A percentile compares a stretch with the other conserved stretches of the same genome.
phyloP scores from a whole-genome alignment of 37 sponge, comb jelly and placozoan genomes.

The Diacarnus erythraeanus region DNA sequence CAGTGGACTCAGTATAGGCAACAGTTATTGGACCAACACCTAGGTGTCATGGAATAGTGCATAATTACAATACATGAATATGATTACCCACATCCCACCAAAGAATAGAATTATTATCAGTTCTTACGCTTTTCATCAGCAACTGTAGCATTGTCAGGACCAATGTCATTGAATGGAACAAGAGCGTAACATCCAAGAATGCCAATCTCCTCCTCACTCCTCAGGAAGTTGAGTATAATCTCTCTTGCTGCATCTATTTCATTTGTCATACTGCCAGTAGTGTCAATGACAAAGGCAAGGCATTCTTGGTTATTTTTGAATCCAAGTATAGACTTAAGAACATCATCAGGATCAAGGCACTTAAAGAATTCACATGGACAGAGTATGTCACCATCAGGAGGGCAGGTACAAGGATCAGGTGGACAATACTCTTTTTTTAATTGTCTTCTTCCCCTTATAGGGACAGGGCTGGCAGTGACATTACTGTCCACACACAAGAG shows the following conservation, averaged over 20 bases:
- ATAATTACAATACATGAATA: no score
- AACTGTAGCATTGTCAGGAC: neutral
- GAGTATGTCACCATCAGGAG: neutral
- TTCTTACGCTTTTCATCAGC: no score
- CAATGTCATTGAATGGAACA: constrained; percentile 38
- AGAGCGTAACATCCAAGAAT: constrained; percentile 27
- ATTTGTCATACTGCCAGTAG: constrained; percentile 30
- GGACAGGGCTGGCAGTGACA: no score
- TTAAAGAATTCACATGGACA: constrained; percentile 28
- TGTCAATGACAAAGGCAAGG: constrained; percentile 45
- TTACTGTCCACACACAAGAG: constrained; percentile 15
- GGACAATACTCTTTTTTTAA: neutral
- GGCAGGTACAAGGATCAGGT: constrained; percentile 1
- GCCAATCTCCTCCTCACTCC: constrained; percentile 15
- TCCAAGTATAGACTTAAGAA: constrained; percentile 25
- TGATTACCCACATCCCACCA: constrained; percentile 12
- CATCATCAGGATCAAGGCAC: constrained; percentile 27
- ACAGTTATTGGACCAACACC: constrained; percentile 23
- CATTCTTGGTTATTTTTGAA: neutral
- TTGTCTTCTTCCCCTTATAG: neutral
- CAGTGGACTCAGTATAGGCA: neutral
- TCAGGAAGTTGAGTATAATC: constrained; percentile 1
- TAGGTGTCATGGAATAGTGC: no score
- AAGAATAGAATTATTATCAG: no score
- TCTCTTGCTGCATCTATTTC: constrained; percentile 19